These are phyloP conservation scores for Apteryx mantelli DNA, from an alignment of 2,113 vertebrate species.

Conservation along the genomic window DNA sequence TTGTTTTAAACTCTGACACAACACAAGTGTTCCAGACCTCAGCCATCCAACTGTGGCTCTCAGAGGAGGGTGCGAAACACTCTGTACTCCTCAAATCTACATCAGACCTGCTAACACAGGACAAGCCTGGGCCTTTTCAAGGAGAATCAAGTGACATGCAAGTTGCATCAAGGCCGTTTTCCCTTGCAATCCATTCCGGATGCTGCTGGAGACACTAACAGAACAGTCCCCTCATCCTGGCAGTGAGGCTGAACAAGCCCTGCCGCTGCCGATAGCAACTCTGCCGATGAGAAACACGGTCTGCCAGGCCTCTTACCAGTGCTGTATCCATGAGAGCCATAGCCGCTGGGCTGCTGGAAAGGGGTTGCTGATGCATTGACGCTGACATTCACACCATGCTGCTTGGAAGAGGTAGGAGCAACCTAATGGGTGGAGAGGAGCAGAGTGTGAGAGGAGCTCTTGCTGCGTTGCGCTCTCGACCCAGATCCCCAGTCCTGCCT, in stretches of 20 bases:
- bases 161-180: background rate
- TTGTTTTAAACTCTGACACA: background rate
- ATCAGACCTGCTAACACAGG: background rate
- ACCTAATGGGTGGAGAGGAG: conserved; percentile 78
- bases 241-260: background rate
- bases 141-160: background rate
- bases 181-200: background rate
- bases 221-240: background rate
- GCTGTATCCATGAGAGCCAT: conserved; percentile 95
- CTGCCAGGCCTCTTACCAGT: conserved; percentile 82
- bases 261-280: background rate
- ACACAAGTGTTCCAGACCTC: too few species aligned
- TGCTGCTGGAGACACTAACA: background rate
- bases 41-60: background rate
- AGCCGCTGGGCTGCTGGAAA: conserved; percentile 96
- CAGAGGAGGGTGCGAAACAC: accelerated
- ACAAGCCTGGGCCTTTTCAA: background rate
- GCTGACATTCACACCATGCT: conserved; percentile 97
- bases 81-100: background rate
- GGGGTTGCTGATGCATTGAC: conserved; percentile 93
- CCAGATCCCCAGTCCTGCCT: background rate
- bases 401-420: conserved; percentile 97
- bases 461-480: background rate
- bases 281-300: background rate
- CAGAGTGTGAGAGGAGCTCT: background rate